phyloP scores from a whole-genome alignment of 2,888 invertebrate genomes.

The Rhogogaster chlorosoma region DNA sequence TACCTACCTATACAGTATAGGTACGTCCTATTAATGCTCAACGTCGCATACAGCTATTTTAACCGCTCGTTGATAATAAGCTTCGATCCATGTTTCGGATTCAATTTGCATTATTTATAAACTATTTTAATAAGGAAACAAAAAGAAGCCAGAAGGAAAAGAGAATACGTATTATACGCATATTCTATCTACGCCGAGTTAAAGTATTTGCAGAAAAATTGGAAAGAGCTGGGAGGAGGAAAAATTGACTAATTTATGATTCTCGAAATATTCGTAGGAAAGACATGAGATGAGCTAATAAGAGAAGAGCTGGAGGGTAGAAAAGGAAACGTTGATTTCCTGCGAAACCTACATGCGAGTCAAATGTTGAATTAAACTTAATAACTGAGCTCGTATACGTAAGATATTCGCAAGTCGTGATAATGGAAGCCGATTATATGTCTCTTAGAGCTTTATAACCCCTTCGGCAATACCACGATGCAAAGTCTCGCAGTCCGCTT shows the following conservation, averaged over 20 bases:
- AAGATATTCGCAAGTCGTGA: constrained; percentile 9
- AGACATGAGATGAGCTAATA: not conserved
- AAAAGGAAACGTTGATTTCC: not conserved
- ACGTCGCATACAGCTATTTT: not conserved
- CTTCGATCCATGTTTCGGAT: constrained; percentile 6
- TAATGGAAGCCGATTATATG: constrained; percentile 32
- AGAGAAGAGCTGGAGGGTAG: not conserved
- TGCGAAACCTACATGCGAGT: not conserved
- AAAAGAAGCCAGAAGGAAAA: not conserved
- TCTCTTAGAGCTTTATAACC: constrained; percentile 8
- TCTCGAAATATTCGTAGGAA: not conserved
- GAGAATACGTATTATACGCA: too few relatives aligned
- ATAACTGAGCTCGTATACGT: not conserved
- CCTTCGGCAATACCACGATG: not conserved
- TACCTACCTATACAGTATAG: not conserved
- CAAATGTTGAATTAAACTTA: constrained; percentile 12
- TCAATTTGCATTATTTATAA: constrained; percentile 35
- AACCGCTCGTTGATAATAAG: not conserved
- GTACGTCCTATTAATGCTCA: constrained; percentile 13
- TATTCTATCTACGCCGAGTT: too few relatives aligned
- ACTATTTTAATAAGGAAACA: not conserved
- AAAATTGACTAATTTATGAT: too few relatives aligned
- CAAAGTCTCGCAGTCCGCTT: not conserved
- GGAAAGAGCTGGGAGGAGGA: not conserved
- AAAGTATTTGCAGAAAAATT: not conserved